Evolutionary conservation across 2,888 invertebrate species (phyloP), one percentile per base, ranked within the genome.

Genomic region (Syritta pipiens): DNA sequence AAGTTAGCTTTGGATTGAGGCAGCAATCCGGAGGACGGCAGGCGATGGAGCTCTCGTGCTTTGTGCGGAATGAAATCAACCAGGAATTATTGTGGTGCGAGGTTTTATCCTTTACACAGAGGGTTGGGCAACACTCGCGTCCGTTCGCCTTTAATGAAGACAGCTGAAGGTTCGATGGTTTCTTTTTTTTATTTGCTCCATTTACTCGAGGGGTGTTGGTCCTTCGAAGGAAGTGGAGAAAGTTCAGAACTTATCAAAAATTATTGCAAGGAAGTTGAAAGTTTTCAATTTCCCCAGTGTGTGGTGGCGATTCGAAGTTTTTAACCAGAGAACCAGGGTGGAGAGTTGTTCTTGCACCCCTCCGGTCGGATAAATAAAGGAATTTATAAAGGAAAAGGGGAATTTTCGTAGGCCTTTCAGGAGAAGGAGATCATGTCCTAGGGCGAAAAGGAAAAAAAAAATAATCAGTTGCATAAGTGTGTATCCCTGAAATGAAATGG

Each of bases 1-100:
- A 60, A 71, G 26, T 62, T 71, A 60, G 19, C 35, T 17, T 20
- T 19, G 3, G 19, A n/a, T n/a, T n/a, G n/a, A n/a, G n/a, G n/a
- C n/a, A n/a, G n/a, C n/a, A n/a, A n/a, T n/a, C n/a, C n/a, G n/a
- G n/a, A n/a, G n/a, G n/a, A n/a, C n/a, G n/a, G n/a, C n/a, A n/a
- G n/a, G n/a, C n/a, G n/a, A n/a, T n/a, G n/a, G n/a, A n/a, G n/a
- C n/a, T n/a, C n/a, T n/a, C n/a, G n/a, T n/a, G n/a, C n/a, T n/a
- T n/a, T n/a, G n/a, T n/a, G 19, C 55, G 63, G 72, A 72, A 63
- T 63, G 57, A 63, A 72, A 72, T 72, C 63, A 63, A 63, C 63
- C 48, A 63, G 19, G 57, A 72, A 57, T 63, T 62, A 71, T 55
- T 72, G 22, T 71, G 63, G 63, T 24, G 46, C 53, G 51, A 28